Evolutionary conservation across 1,140 invertebrate species (phyloP).

Genomic region (Drusus annulatus): DNA sequence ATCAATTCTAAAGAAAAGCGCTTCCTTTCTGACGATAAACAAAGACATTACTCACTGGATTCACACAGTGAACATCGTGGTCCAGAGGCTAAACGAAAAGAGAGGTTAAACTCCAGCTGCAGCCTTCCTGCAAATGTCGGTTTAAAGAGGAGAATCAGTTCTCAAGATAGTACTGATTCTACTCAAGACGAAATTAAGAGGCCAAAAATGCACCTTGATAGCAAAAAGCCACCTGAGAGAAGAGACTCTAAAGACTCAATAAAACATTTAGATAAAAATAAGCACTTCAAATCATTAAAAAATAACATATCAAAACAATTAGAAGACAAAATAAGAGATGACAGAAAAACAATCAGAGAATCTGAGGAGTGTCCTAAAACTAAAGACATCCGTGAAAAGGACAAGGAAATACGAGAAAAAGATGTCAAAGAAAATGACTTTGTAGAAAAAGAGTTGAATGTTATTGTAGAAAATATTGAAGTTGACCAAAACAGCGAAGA

Average conservation of each 20-base stretch:
- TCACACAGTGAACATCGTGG: conserved; percentile 62
- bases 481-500: conserved; percentile 33
- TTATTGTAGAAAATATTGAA: conserved; percentile 37
- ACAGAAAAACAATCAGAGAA: conserved; percentile 70
- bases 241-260: conserved; percentile 82
- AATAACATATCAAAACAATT: conserved; percentile 69
- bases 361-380: conserved; percentile 63
- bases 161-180: conserved; percentile 79
- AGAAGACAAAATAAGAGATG: conserved; percentile 73
- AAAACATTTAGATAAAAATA: conserved; percentile 67
- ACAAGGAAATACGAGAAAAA: conserved; percentile 59
- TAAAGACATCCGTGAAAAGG: conserved; percentile 61
- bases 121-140: conserved; percentile 78
- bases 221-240: conserved; percentile 73
- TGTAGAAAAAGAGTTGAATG: conserved; percentile 27
- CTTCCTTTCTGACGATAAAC: conserved; percentile 63
- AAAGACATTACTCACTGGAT: conserved; percentile 70
- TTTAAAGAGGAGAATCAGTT: conserved; percentile 82
- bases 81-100: conserved; percentile 70
- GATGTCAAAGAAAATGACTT: conserved; percentile 58
- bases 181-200: conserved; percentile 80
- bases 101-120: conserved; percentile 72
- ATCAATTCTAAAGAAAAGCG: conserved; percentile 50
- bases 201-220: conserved; percentile 76
- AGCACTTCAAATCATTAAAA: conserved; percentile 70